A percentile compares a stretch with the other conserved stretches of the same genome.
Conservation (phyloP, 2,888 invertebrate species). For the Germaria angustata region DNA sequence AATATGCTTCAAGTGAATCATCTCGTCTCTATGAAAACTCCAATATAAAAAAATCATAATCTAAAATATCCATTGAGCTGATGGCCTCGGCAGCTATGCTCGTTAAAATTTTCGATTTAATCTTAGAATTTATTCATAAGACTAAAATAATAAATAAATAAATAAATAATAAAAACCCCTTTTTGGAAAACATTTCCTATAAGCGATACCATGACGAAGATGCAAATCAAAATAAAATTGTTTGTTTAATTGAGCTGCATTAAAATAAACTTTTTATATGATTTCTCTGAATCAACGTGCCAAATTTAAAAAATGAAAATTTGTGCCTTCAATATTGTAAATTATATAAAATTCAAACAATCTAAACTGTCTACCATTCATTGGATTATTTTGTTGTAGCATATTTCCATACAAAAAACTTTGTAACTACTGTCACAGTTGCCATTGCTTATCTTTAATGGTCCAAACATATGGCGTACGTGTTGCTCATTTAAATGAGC, state of each 20-base stretch:
- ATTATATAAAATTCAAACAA: not conserved
- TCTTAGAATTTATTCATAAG: no score
- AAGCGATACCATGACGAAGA: no score
- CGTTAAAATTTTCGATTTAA: no score
- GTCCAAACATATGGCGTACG: constrained; percentile 69
- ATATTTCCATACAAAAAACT: not conserved
- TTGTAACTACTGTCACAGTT: constrained; percentile 5
- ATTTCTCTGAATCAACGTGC: not conserved
- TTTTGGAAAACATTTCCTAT: no score
- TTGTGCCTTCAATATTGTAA: not conserved
- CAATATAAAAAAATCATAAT: no score
- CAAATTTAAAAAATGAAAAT: not conserved
- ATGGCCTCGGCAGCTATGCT: no score
- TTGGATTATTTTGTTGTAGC: not conserved
- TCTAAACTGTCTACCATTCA: constrained; percentile 16
- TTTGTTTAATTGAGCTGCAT: no score
- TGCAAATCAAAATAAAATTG: not conserved
- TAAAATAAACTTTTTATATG: not conserved
- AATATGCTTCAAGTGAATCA: no score
- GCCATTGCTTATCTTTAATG: constrained; percentile 65
- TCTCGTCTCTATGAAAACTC: no score
- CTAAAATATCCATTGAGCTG: no score
- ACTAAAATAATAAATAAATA: no score
- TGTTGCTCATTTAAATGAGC: constrained; percentile 70
- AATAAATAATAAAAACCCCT: no score